phyloP scores from a whole-genome alignment of 2,797 vertebrate genomes.

The Leucoraja ocellata region DNA sequence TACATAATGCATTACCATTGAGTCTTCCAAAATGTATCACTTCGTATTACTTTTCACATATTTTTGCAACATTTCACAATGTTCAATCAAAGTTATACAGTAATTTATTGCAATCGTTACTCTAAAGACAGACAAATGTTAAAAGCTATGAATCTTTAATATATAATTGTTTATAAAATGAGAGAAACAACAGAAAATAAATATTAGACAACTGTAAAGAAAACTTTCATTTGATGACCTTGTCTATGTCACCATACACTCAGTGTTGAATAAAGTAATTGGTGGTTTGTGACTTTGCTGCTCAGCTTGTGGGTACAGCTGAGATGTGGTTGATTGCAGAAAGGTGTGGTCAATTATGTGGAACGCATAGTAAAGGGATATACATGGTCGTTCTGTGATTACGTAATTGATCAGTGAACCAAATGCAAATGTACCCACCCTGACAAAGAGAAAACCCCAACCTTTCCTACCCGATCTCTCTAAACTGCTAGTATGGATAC shows the following conservation, averaged over 20 bases:
- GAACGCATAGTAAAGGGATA: conserved; percentile 21
- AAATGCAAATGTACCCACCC: conserved; percentile 32
- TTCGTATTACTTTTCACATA: not conserved
- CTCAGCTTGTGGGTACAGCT: conserved; percentile 29
- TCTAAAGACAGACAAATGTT: not conserved
- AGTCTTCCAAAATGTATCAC: not conserved
- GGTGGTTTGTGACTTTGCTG: not conserved
- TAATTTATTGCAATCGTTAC: not conserved
- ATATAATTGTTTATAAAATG: not conserved
- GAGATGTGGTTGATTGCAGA: conserved; percentile 34
- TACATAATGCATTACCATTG: not conserved
- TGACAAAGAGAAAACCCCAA: conserved; percentile 23
- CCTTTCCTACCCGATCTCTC: conserved; percentile 18
- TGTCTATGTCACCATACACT: not conserved
- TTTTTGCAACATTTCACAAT: not conserved
- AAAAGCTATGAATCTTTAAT: not conserved
- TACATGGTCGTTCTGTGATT: not conserved
- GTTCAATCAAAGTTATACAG: not conserved
- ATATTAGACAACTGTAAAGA: not conserved
- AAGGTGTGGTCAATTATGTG: conserved; percentile 32
- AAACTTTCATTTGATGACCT: not conserved
- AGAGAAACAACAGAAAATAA: not conserved
- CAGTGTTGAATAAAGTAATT: not conserved
- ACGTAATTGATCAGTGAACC: not conserved
- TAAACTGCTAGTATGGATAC: not conserved